Percentiles rank a stretch among this genome's conserved stretches.
Evolutionary conservation across 2,888 invertebrate species (phyloP).

Genomic region (Lamellibrachia columna): DNA sequence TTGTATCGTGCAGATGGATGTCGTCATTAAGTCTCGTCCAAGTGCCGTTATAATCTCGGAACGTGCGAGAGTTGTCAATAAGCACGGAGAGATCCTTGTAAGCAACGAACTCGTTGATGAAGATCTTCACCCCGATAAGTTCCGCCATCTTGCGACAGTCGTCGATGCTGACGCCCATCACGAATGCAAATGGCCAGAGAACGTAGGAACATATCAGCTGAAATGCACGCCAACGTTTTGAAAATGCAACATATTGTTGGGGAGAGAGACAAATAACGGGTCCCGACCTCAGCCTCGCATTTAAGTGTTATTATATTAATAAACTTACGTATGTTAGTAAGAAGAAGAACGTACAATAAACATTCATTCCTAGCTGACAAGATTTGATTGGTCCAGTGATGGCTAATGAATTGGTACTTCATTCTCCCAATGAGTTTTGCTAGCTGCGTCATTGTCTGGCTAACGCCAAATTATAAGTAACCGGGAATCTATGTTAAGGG

Average conservation of each 20-base stretch:
- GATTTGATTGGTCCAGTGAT: too few relatives aligned
- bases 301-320: too few relatives aligned
- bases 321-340: too few relatives aligned
- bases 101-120: constrained; percentile 94
- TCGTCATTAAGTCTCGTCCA: constrained; percentile 22
- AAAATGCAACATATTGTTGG: neutral
- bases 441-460: too few relatives aligned
- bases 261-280: neutral
- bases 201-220: constrained; percentile 79
- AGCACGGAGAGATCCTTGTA: constrained; percentile 75
- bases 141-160: constrained; percentile 82
- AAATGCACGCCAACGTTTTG: constrained; percentile 30
- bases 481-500: too few relatives aligned
- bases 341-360: too few relatives aligned
- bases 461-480: too few relatives aligned
- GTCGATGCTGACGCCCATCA: constrained; percentile 77
- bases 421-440: too few relatives aligned
- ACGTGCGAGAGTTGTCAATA: constrained; percentile 29
- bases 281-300: neutral
- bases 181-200: constrained; percentile 88
- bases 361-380: too few relatives aligned
- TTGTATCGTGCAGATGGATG: constrained; percentile 26
- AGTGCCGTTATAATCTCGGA: constrained; percentile 29
- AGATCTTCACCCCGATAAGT: constrained; percentile 88
- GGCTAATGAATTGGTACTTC: too few relatives aligned